Conservation (phyloP, 2,888 invertebrate species). For the Hipparchia sbordonii region DNA sequence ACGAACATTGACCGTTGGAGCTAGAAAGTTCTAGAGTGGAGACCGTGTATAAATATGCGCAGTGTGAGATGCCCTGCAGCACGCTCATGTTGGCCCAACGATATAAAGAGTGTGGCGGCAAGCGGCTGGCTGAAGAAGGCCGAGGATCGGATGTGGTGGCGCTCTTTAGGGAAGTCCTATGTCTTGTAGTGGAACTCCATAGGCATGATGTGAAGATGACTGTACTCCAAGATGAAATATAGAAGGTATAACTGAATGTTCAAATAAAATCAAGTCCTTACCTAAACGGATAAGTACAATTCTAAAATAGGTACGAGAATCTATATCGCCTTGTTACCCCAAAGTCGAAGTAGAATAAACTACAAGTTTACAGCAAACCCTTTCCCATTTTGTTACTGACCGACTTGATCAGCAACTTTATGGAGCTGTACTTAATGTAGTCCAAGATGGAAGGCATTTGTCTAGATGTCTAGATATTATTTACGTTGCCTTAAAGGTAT, state of each 20-base stretch:
- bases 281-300: neutral
- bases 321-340: neutral
- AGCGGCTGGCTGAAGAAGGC: too few species aligned
- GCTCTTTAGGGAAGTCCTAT: neutral
- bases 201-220: too few species aligned
- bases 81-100: too few species aligned
- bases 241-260: neutral
- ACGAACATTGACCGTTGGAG: too few species aligned
- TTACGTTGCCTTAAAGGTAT: conserved; percentile 14
- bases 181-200: neutral
- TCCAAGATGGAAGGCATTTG: conserved; percentile 8
- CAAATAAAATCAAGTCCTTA: neutral
- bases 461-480: conserved; percentile 9
- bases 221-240: too few species aligned
- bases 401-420: neutral
- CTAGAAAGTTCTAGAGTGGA: too few species aligned
- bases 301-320: neutral
- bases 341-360: neutral
- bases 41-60: too few species aligned
- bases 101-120: too few species aligned
- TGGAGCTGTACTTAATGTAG: conserved; percentile 3
- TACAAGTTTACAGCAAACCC: neutral
- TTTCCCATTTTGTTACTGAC: conserved; percentile 1
- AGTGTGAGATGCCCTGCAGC: too few species aligned
- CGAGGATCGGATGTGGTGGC: too few species aligned